phyloP scores from a whole-genome alignment of 2,113 vertebrate species.

The Centropus bengalensis region DNA sequence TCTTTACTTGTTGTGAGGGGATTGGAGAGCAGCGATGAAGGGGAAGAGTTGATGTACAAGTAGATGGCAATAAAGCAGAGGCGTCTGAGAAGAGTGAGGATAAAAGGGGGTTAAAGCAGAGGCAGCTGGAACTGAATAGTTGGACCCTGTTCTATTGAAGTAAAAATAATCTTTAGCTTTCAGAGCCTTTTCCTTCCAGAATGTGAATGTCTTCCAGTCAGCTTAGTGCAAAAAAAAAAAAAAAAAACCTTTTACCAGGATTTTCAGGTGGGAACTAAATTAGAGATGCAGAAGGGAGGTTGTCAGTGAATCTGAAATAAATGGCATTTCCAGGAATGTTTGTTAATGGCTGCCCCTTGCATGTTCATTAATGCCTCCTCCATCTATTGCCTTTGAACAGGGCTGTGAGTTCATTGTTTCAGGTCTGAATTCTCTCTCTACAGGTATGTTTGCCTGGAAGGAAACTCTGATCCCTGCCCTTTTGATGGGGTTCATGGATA shows the following conservation, averaged over 20 bases:
- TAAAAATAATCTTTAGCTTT: not conserved
- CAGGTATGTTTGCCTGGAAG: constrained; percentile 87
- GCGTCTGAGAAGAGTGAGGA: not conserved
- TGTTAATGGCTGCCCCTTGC: not conserved
- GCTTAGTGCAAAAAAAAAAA: not conserved
- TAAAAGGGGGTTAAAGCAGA: not conserved
- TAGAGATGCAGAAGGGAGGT: not conserved
- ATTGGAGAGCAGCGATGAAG: not conserved
- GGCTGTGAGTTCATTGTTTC: not conserved
- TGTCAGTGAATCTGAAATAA: not conserved
- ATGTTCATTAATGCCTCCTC: not conserved
- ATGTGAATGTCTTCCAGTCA: not conserved
- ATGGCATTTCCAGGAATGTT: not conserved
- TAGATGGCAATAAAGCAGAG: not conserved
- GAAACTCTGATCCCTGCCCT: constrained; percentile 81
- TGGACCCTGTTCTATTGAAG: not conserved
- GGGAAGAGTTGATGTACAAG: not conserved
- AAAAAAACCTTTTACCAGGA: not conserved
- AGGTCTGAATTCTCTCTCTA: not conserved
- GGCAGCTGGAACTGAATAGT: not conserved
- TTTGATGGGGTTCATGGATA: constrained; percentile 81
- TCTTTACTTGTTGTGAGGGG: not conserved
- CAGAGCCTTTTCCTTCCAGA: not conserved
- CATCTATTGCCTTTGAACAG: not conserved
- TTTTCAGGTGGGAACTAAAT: not conserved